Conservation (phyloP, 2,888 invertebrate genomes). For the Cerastis leucographa region DNA sequence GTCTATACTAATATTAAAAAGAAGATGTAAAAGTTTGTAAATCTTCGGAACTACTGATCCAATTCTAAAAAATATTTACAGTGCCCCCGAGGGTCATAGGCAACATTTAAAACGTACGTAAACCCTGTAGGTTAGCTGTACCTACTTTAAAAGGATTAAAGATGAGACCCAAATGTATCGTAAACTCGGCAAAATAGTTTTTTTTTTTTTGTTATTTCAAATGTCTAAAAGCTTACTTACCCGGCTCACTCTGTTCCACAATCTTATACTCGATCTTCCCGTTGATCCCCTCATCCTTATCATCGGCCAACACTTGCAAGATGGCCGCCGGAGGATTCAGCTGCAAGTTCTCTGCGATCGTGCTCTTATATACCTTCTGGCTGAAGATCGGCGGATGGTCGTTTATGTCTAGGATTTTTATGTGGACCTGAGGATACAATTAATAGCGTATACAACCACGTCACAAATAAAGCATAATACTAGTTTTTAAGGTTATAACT, state of each 20-base stretch:
- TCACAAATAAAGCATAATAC: neutral
- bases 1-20: no score
- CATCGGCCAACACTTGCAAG: slow-evolving; percentile 95
- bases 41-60: no score
- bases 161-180: neutral
- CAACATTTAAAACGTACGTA: no score
- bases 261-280: slow-evolving; percentile 95
- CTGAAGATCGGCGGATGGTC: slow-evolving; percentile 96
- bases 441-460: neutral
- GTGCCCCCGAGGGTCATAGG: no score
- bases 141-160: no score
- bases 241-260: slow-evolving; percentile 87
- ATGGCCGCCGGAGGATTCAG: slow-evolving; percentile 95
- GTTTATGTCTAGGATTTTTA: slow-evolving; percentile 96
- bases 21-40: no score
- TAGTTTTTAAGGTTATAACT: no score
- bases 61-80: no score
- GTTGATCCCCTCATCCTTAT: slow-evolving; percentile 94
- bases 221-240: slow-evolving; percentile 64
- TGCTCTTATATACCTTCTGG: slow-evolving; percentile 94
- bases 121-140: no score
- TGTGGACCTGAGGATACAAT: slow-evolving; percentile 90
- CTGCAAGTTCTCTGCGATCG: slow-evolving; percentile 95
- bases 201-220: neutral
- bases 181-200: neutral